Evolutionary conservation across 2,113 vertebrate genomes (phyloP).

Genomic region (Microtus ochrogaster): DNA sequence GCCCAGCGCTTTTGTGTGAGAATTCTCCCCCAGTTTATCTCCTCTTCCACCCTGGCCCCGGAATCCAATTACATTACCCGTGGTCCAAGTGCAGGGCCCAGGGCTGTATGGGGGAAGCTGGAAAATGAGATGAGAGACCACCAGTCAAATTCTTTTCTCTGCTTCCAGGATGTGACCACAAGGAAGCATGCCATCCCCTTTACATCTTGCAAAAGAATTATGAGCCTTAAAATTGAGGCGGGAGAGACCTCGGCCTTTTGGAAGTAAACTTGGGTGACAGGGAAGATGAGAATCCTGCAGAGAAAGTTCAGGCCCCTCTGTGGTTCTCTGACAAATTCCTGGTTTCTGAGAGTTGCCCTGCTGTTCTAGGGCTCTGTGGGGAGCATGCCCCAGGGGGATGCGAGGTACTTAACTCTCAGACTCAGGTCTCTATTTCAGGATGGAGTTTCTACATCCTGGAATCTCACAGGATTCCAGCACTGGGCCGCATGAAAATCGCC

Average conservation of each 20-base stretch:
- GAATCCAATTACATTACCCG: slow-evolving; percentile 67
- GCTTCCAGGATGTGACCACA: not conserved
- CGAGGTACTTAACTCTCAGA: not conserved
- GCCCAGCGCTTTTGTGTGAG: slow-evolving; percentile 47
- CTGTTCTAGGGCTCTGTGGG: not conserved
- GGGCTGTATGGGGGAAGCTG: not conserved
- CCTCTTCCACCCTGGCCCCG: not conserved
- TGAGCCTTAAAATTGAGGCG: slow-evolving; percentile 39
- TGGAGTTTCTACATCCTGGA: not conserved
- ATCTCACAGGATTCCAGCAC: slow-evolving; percentile 32
- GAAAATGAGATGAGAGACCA: slow-evolving; percentile 56
- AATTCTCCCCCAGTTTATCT: slow-evolving; percentile 12
- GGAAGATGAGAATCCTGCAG: not conserved
- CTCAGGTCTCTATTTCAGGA: not conserved
- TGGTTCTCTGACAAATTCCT: no score
- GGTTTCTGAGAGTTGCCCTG: not conserved
- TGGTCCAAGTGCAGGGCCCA: slow-evolving; percentile 3
- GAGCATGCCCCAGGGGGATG: not conserved
- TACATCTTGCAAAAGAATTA: slow-evolving; percentile 34
- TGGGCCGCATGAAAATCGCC: slow-evolving; percentile 18
- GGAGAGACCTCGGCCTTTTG: not conserved
- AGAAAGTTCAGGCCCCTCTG: not conserved
- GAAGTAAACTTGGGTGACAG: not conserved
- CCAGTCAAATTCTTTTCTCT: slow-evolving; percentile 40
- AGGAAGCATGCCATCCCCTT: slow-evolving; percentile 37